phyloP scores from a whole-genome alignment of 2,113 vertebrate species.

The Numida meleagris region DNA sequence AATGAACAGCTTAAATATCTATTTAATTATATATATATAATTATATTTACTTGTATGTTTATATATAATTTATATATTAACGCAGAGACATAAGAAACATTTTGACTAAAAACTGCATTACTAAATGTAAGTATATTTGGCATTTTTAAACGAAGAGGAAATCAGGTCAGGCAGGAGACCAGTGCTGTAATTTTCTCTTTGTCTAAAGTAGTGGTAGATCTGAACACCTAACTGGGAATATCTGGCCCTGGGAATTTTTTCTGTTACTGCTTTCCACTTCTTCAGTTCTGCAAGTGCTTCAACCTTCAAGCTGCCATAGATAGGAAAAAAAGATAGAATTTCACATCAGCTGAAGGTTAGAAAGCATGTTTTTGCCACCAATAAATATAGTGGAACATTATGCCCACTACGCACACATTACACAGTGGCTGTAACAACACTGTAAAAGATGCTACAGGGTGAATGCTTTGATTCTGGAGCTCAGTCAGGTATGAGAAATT shows the following conservation, averaged over 20 bases:
- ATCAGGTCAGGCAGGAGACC: accelerated
- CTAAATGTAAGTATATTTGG: not conserved
- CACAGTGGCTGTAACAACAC: not conserved
- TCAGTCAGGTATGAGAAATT: not conserved
- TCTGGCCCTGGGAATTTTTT: not conserved
- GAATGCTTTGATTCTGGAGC: not conserved
- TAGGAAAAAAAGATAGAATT: not conserved
- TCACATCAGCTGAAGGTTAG: not conserved
- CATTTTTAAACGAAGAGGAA: not conserved
- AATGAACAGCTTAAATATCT: not conserved
- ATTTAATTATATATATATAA: too few relatives aligned
- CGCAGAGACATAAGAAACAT: not conserved
- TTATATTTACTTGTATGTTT: too few relatives aligned
- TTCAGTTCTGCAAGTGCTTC: not conserved
- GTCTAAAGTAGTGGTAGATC: not conserved
- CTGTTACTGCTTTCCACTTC: not conserved
- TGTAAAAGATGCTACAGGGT: not conserved
- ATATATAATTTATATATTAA: not conserved
- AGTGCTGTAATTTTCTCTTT: not conserved
- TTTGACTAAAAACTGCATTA: not conserved
- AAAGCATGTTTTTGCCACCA: not conserved
- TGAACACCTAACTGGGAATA: not conserved
- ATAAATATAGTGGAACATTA: not conserved
- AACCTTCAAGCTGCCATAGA: not conserved
- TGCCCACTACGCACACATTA: not conserved